Conservation (phyloP, 2,888 invertebrate species). For the Harpagoxenus sublaevis region DNA sequence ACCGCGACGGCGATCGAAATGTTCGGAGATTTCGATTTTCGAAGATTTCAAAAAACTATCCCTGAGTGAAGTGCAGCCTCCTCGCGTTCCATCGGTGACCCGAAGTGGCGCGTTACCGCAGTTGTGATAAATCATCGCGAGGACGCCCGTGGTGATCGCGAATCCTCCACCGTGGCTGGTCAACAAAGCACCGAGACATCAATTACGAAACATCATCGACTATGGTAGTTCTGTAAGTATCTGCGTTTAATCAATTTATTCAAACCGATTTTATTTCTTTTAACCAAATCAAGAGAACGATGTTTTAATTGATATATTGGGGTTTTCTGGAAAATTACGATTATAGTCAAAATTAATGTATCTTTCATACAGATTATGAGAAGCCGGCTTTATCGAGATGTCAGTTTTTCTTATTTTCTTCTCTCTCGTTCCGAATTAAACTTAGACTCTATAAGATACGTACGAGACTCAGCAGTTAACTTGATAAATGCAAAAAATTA, state of each 20-base stretch:
- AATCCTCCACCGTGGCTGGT: slow-evolving; percentile 9
- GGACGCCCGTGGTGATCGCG: slow-evolving; percentile 23
- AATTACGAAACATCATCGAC: slow-evolving; percentile 79
- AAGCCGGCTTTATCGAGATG: background rate
- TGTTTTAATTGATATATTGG: background rate
- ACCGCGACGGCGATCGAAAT: slow-evolving; percentile 16
- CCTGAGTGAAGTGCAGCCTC: slow-evolving; percentile 32
- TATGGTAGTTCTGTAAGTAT: slow-evolving; percentile 85
- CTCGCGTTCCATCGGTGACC: slow-evolving; percentile 50
- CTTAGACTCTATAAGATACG: background rate
- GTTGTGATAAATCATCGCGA: slow-evolving; percentile 26
- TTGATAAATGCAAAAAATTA: slow-evolving; percentile 24
- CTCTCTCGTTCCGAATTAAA: background rate
- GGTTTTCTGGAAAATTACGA: background rate
- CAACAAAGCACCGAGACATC: slow-evolving; percentile 55
- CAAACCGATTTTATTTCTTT: background rate
- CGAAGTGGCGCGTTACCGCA: slow-evolving; percentile 27
- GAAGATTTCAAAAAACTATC: background rate
- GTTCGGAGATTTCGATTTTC: slow-evolving; percentile 20
- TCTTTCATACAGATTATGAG: background rate
- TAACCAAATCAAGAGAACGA: background rate
- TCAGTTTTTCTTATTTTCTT: background rate
- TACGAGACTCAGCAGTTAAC: background rate
- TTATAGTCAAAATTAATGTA: background rate
- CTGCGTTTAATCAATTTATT: background rate